Base-by-base conservation (phyloP, 2,797 vertebrate genomes). In the Hypotaenidia philippensis region DNA sequence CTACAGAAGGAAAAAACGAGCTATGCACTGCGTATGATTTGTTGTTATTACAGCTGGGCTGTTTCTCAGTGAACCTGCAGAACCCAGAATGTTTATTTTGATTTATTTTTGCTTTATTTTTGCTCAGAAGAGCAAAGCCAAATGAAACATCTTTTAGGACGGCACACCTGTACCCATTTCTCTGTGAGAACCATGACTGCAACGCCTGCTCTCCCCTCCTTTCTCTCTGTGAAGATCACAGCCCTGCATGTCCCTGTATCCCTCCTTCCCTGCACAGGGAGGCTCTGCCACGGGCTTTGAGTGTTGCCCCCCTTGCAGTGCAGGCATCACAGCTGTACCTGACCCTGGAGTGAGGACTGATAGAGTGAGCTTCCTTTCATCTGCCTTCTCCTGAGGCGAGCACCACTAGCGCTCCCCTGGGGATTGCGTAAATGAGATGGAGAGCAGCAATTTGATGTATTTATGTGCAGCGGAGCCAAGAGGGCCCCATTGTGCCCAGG, bases 1-100 rank as follows among this genome's bases (percentile, higher is more conserved):
- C 72, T 90, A 84, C 64, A 60, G 87, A 77, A 83, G 70, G 56
- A 81, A 93, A 93, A 94, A 97, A 83, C 0, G 16, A 86, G 96
- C 41, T 65, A 52, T 19, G 66, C 22, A 9, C n/a, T 52, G 23
- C n/a, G 65, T 76, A 38, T 52, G 79, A 94, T 90, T 94, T 90
- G 66, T 75, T 87, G 80, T 76, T 96, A 68, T 86, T 36, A 86
- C 74, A 93, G 77, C 69, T 83, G 68, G 88, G 47, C 56, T 83
- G 53, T 19, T 88, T 91, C 85, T 57, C 55, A 36, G 69, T 59
- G 80, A 95, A 88, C 68, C 41, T 50, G 52, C 63, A 72, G 59
- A 60, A 87, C 36, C 21, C 6, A 32, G n/a, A 65, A 78, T 45
- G 25, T 78, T 96, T 92, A 40, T 89, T 87, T 86, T 71, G 25